phyloP scores from a whole-genome alignment of 2,113 vertebrate genomes.

The Sitta europaea region DNA sequence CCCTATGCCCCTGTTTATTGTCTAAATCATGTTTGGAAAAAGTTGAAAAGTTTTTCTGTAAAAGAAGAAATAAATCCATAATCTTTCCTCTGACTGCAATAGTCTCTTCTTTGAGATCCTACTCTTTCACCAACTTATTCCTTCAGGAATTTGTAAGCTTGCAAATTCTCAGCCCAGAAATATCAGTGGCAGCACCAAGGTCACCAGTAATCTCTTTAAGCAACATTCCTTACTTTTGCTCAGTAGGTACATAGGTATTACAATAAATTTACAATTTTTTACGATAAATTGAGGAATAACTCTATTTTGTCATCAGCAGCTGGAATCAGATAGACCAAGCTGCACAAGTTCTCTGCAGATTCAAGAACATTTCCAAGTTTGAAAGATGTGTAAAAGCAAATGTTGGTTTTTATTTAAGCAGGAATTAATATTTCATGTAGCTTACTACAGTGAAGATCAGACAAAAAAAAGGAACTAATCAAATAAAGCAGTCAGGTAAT shows the following conservation, averaged over 20 bases:
- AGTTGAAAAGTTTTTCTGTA: background rate
- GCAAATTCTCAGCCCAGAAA: background rate
- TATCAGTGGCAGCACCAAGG: background rate
- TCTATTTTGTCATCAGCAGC: background rate
- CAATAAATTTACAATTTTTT: background rate
- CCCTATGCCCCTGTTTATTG: background rate
- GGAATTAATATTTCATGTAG: background rate
- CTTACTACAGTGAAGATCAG: background rate
- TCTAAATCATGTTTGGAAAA: background rate
- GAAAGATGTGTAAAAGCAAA: background rate
- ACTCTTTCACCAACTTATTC: background rate
- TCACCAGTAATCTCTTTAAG: background rate
- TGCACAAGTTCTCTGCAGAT: background rate
- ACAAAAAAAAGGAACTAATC: background rate
- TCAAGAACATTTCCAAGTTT: background rate
- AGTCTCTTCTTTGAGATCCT: background rate
- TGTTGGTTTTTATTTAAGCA: background rate
- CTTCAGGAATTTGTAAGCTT: background rate
- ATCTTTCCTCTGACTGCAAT: background rate
- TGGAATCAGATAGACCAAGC: background rate
- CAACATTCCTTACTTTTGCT: background rate
- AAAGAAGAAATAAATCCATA: background rate
- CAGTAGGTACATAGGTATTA: background rate
- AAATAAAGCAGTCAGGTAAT: background rate
- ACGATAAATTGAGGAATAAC: background rate